A percentile compares a stretch with the other conserved stretches of the same genome.
Conservation (phyloP, 2,797 vertebrate genomes). For the Danio jaintianensis region DNA sequence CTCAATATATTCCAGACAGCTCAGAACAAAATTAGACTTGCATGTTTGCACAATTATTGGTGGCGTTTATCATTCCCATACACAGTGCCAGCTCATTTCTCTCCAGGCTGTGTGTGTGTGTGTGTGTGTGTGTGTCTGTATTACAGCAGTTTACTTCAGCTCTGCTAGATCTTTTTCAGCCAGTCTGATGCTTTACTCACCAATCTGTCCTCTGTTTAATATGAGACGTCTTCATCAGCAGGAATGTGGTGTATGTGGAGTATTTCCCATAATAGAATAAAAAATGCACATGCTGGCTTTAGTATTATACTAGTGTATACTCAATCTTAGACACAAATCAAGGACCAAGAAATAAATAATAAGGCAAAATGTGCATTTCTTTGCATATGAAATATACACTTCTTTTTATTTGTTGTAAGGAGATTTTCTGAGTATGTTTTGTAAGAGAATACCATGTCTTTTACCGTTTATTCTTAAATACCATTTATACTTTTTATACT, state of each 20-base stretch:
- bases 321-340: no score
- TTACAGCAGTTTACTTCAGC: not conserved
- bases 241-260: constrained; percentile 32
- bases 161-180: constrained; percentile 4
- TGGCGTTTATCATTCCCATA: not conserved
- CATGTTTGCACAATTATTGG: not conserved
- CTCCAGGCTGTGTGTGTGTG: not conserved
- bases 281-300: not conserved
- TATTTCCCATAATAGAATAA: constrained; percentile 11
- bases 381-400: no score
- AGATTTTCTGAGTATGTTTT: no score
- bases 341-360: no score
- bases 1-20: not conserved
- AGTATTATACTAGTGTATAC: no score
- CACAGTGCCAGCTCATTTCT: constrained; percentile 2
- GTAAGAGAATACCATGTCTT: no score
- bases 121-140: not conserved
- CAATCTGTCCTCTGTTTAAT: not conserved
- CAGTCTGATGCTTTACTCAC: constrained; percentile 8
- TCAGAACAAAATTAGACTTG: not conserved
- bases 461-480: no score
- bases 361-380: no score
- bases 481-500: no score
- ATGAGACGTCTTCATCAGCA: constrained; percentile 1
- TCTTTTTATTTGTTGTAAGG: no score